Conservation (phyloP, 2,113 vertebrate species). For the Carassius auratus region DNA sequence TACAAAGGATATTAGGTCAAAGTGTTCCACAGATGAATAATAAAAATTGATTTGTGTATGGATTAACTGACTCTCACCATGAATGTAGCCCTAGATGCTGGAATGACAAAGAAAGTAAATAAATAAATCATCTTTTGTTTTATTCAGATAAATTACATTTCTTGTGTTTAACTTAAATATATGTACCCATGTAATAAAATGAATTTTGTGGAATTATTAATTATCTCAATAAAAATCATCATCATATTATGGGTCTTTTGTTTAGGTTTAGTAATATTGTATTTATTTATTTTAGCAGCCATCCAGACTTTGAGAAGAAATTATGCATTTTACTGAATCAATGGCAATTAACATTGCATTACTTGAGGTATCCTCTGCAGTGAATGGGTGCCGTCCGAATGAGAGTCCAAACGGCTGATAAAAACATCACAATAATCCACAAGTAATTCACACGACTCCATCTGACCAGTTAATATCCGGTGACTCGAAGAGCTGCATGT, state of each 20-base stretch:
- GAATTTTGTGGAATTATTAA: neutral
- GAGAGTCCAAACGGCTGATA: too few species aligned
- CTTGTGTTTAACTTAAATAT: neutral
- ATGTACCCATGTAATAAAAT: neutral
- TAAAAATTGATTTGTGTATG: too few species aligned
- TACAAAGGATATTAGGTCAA: slow-evolving; percentile 62
- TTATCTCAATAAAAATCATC: neutral
- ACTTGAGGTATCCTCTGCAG: too few species aligned
- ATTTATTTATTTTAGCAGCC: neutral
- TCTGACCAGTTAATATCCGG: too few species aligned
- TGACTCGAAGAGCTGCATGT: too few species aligned
- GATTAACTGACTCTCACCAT: too few species aligned
- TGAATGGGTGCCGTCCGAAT: too few species aligned
- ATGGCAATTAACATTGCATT: neutral
- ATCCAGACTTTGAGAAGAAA: neutral
- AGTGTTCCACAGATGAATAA: slow-evolving; percentile 67
- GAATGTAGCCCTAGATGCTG: too few species aligned
- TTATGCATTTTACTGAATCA: neutral
- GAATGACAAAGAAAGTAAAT: too few species aligned
- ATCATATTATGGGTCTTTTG: neutral
- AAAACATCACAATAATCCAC: too few species aligned
- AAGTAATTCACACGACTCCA: too few species aligned
- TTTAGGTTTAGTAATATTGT: too few species aligned
- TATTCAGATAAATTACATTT: neutral
- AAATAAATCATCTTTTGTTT: neutral